Percentiles rank a stretch among this genome's conserved stretches.
phyloP scores from a whole-genome alignment of 2,888 invertebrate genomes.

The Cosmia trapezina region DNA sequence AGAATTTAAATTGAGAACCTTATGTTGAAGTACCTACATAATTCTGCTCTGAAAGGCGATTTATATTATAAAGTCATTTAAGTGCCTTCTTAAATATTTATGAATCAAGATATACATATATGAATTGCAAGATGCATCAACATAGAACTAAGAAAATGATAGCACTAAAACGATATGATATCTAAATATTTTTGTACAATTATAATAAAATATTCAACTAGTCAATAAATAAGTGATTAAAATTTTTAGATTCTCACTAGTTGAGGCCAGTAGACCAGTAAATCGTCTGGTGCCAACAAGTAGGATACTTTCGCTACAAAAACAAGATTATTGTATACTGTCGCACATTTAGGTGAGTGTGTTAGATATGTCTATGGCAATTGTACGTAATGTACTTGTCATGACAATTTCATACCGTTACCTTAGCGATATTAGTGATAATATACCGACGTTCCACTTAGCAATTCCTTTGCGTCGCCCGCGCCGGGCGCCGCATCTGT shows the following conservation, averaged over 20 bases:
- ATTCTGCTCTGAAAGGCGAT: neutral
- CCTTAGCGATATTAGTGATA: conserved; percentile 70
- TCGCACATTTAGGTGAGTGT: conserved; percentile 69
- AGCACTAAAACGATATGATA: neutral
- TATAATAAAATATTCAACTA: conserved; percentile 27
- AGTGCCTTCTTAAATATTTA: neutral
- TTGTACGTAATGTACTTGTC: conserved; percentile 58
- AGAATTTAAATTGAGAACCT: conserved; percentile 11
- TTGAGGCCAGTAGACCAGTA: conserved; percentile 39
- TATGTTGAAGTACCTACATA: neutral
- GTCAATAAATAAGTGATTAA: conserved; percentile 41
- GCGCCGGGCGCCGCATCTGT: conserved; percentile 23
- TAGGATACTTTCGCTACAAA: conserved; percentile 60
- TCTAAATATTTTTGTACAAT: conserved; percentile 11
- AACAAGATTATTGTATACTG: conserved; percentile 43
- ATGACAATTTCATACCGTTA: conserved; percentile 76
- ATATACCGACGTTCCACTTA: conserved; percentile 72
- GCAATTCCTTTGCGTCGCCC: conserved; percentile 35
- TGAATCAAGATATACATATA: neutral
- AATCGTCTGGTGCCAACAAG: conserved; percentile 46
- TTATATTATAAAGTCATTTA: neutral
- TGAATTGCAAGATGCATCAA: neutral
- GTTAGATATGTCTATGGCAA: conserved; percentile 62
- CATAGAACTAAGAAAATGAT: neutral
- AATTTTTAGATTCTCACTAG: conserved; percentile 41